Base-by-base conservation (phyloP, 2,888 invertebrate genomes). In the Eilema sororculum region DNA sequence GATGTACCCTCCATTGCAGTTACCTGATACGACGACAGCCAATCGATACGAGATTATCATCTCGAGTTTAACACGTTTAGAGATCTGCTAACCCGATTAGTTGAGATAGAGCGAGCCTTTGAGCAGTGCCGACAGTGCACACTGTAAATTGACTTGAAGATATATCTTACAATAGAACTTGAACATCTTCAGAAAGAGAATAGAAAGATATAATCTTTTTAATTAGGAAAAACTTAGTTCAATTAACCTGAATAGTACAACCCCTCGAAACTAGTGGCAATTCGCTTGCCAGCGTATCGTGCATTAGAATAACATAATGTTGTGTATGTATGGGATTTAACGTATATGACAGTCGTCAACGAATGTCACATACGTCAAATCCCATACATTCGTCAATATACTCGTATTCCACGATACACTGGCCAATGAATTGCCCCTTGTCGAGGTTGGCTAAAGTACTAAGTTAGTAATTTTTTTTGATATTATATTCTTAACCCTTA, bases 21-120 rank as follows among this genome's bases (percentile, higher is more conserved):
- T 56, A 69, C 56, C 33, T 33, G 25, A 57, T 37, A 30, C 33
- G 13, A 22, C 30, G 28, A 25, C 41, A 63, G 41, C 16, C 41
- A 63, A 71, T 71, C 66, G 70, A 67, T 67, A 67, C 20, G 16
- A 16, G 70, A 71, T 71, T 37, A 58, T 67, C 33, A 71, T 71
- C 70, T 37, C 46, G 28, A 63, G 13, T 62, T 46, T 67, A 65
- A 66, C 65, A 70, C 65, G 70, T 63, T 65, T 59, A 41, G 57
- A 67, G 70, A 71, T 71, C 70, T 67, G 67, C 67, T 71, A 62
- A 67, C 70, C 30, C 63, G 70, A 71, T 71, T 71, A 71, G 63
- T 33, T 20, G 22, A 37, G 66, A 67, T 63, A 62, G 5, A 67
- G 63, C 9, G 41, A 28, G 58, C 63, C 37, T 69, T 69, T 69